Evolutionary conservation across 2,113 vertebrate species (phyloP), one percentile per base, ranked within the genome.

Genomic region (Leptocoma aspasia): DNA sequence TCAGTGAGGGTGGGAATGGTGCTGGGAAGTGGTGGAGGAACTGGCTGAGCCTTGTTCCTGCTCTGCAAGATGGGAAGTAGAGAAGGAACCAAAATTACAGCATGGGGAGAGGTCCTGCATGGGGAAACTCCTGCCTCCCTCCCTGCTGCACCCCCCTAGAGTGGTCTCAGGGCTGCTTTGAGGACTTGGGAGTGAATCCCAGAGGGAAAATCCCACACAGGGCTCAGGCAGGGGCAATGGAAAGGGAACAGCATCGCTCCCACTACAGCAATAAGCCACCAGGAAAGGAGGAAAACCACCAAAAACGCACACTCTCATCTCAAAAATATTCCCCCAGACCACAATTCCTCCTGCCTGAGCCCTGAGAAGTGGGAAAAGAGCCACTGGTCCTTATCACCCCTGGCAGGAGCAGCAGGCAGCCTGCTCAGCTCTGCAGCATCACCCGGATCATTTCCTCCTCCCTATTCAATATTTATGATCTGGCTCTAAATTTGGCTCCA

Each of bases 31-130:
- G 5, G 15, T 2, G 3, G 26, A 47, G 63, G 56, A 77, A 35
- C 39, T 2, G 24, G 33, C 54, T 70, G 10, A 4, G 33, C 54
- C 44, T 17, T 18, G 39, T 19, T 84, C 49, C 78, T 37, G 15
- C 77, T 44, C 10, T 68, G 13, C 24, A 33, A 42, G 11, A 49
- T 1, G 24, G 68, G 83, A 91, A 84, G 27, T 3, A 4, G 37
- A 63, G 37, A 5, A 53, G 79, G n/a, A 66, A 77, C 17, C 15
- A 16, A 33, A 52, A 49, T 4, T 11, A n/a, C 6, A 21, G 35
- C 1, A 13, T 3, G 1, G 31, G 27, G 37, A 4, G 11, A 11
- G 10, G 60, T 20, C n/a, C 13, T 22, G 11, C 52, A 9, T 1
- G 23, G 41, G 78, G 33, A 66, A 84, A 33, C 12, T 31, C 21